Percentiles rank a stretch among this genome's conserved stretches.
Conservation (phyloP, 64 coral and sea anemone genomes). For the Porites lutea region DNA sequence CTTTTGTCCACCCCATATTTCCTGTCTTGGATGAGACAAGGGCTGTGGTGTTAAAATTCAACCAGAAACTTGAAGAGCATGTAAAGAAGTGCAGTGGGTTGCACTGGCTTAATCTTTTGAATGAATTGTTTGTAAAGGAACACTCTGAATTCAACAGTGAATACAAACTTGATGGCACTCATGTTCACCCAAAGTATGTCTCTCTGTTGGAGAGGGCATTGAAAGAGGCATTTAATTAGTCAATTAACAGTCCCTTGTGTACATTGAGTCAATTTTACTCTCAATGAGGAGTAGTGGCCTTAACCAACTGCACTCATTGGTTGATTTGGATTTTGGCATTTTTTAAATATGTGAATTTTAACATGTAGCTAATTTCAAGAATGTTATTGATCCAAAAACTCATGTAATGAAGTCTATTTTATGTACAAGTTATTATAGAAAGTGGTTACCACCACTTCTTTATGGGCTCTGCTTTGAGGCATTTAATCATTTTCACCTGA, state of each 20-base stretch:
- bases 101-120: slow-evolving; percentile 65
- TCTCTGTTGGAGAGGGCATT: slow-evolving; percentile 57
- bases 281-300: no score
- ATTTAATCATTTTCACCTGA: no score
- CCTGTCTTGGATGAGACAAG: slow-evolving; percentile 50
- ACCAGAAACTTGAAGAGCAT: slow-evolving; percentile 40
- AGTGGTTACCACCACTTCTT: no score
- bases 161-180: slow-evolving; percentile 60
- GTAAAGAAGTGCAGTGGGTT: slow-evolving; percentile 30
- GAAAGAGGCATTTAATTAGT: slow-evolving; percentile 6
- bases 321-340: no score
- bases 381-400: no score
- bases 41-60: slow-evolving; percentile 48
- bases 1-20: slow-evolving; percentile 66
- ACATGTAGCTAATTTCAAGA: no score
- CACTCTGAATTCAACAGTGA: slow-evolving; percentile 27
- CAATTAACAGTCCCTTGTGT: background rate
- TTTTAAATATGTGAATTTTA: no score
- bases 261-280: no score
- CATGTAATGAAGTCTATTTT: no score
- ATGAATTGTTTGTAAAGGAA: slow-evolving; percentile 50
- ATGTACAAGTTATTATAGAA: no score
- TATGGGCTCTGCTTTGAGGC: no score
- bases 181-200: slow-evolving; percentile 70
- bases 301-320: no score